phyloP scores from a whole-genome alignment of 2,797 vertebrate genomes.

The Clamator glandarius region DNA sequence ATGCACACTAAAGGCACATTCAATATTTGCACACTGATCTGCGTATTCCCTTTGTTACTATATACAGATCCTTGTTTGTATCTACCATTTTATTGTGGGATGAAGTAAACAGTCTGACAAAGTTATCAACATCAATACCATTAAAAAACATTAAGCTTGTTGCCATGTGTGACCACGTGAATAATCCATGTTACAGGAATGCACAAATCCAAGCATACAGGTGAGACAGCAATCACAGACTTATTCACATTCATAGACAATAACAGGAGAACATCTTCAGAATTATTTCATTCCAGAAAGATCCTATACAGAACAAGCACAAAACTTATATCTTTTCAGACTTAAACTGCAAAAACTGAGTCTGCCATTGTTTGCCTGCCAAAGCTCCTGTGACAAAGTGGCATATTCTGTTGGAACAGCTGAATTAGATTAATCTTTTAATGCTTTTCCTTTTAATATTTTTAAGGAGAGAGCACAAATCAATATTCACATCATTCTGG shows the following conservation, averaged over 20 bases:
- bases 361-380: neutral
- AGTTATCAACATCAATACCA: fast-evolving
- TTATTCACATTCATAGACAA: neutral
- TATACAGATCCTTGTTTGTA: neutral
- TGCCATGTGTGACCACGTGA: neutral
- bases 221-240: neutral
- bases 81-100: neutral
- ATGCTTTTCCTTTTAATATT: neutral
- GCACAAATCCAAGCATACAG: neutral
- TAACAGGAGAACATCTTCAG: neutral
- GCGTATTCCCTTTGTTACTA: neutral
- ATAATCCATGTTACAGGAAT: neutral
- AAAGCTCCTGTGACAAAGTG: neutral
- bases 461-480: neutral
- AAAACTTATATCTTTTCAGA: neutral
- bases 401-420: neutral
- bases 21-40: neutral
- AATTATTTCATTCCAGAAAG: neutral
- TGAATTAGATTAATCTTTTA: neutral
- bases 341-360: neutral
- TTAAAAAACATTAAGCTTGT: neutral
- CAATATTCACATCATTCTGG: neutral
- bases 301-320: neutral
- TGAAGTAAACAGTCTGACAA: neutral
- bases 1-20: neutral